Evolutionary conservation across 2,888 invertebrate species (phyloP).

Genomic region (Drosophila stalkeri): DNA sequence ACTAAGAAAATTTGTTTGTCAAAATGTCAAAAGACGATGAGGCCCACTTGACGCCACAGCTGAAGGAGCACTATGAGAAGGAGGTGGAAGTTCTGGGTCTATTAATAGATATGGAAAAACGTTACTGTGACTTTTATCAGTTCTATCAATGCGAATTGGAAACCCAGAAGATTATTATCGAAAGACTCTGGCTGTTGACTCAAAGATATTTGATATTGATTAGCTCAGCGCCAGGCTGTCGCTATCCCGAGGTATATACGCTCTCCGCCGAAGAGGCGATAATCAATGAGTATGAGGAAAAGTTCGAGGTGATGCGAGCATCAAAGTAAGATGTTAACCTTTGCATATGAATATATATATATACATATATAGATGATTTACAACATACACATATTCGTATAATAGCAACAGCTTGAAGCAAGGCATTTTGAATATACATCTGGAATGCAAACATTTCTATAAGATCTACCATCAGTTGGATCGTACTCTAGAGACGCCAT

Average conservation of each 20-base stretch:
- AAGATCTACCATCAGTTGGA: slow-evolving; percentile 63
- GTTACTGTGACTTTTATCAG: slow-evolving; percentile 60
- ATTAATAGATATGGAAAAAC: slow-evolving; percentile 63
- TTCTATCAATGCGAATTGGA: slow-evolving; percentile 64
- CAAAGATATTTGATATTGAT: slow-evolving; percentile 78
- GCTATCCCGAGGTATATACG: slow-evolving; percentile 75
- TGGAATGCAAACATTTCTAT: slow-evolving; percentile 64
- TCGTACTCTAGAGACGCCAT: slow-evolving; percentile 59
- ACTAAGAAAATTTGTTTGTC: not conserved
- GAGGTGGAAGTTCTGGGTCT: slow-evolving; percentile 64
- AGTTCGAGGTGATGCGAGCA: slow-evolving; percentile 59
- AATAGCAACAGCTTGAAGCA: slow-evolving; percentile 59
- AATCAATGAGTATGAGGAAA: slow-evolving; percentile 77
- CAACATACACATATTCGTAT: not conserved
- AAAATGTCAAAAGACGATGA: slow-evolving; percentile 39
- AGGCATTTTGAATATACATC: slow-evolving; percentile 48
- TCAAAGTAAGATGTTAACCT: slow-evolving; percentile 67
- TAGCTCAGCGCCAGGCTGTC: slow-evolving; percentile 72
- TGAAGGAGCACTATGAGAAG: slow-evolving; percentile 60
- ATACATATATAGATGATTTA: not conserved
- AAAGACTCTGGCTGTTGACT: slow-evolving; percentile 79
- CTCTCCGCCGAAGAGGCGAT: slow-evolving; percentile 76
- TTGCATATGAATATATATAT: no score
- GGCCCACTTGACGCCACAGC: slow-evolving; percentile 57
- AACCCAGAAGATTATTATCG: slow-evolving; percentile 66